phyloP scores from a whole-genome alignment of 2,888 invertebrate genomes.

The Trichogramma dendrolimi region DNA sequence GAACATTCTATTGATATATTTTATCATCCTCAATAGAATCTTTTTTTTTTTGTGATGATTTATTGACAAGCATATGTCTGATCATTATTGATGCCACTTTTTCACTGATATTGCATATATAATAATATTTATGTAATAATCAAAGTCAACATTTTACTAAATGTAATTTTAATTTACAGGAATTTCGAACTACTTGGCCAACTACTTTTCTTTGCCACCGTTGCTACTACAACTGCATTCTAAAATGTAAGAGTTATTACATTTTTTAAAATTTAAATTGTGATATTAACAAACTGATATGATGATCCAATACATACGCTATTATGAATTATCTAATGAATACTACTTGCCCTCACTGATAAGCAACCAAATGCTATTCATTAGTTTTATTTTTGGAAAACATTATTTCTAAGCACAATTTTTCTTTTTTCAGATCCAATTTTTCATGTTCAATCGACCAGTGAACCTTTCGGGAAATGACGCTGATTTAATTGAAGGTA shows the following conservation, averaged over 20 bases:
- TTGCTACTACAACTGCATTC: not conserved
- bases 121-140: constrained; percentile 1
- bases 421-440: constrained; percentile 13
- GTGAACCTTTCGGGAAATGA: too few species aligned
- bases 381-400: not conserved
- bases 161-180: not conserved
- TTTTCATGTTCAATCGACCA: not conserved
- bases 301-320: constrained; percentile 44
- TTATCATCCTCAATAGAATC: not conserved
- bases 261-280: not conserved
- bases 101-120: constrained; percentile 28
- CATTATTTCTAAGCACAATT: not conserved
- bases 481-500: too few species aligned
- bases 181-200: too few species aligned
- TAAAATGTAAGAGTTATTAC: constrained; percentile 7
- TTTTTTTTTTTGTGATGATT: constrained; percentile 36
- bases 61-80: constrained; percentile 48
- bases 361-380: constrained; percentile 1
- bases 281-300: constrained; percentile 10
- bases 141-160: not conserved
- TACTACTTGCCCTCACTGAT: constrained; percentile 47
- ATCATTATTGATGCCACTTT: constrained; percentile 38
- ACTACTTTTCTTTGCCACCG: not conserved
- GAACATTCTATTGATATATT: not conserved
- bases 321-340: constrained; percentile 39